Percentiles rank a stretch among this genome's conserved stretches.
These are phyloP conservation scores for Nephotettix cincticeps DNA, from an alignment of 1,140 invertebrate species.

Conservation along the genomic window DNA sequence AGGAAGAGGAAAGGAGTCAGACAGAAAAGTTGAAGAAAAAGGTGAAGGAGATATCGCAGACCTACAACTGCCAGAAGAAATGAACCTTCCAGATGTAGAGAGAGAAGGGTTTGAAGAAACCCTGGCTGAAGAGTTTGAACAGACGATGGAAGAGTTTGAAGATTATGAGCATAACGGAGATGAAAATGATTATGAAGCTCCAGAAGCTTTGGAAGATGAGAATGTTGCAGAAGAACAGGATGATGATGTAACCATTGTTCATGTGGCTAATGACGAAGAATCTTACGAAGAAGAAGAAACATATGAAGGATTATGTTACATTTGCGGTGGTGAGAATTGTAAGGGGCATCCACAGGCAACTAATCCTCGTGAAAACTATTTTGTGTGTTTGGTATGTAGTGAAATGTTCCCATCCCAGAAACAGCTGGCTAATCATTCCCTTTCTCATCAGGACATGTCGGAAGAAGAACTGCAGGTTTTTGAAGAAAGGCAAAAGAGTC, in stretches of 20 bases:
- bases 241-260: neutral
- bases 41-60: neutral
- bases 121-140: neutral
- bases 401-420: slow-evolving; percentile 28
- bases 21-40: neutral
- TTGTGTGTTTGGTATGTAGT: slow-evolving; percentile 28
- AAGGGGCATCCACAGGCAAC: neutral
- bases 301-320: neutral
- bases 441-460: neutral
- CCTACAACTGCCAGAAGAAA: neutral
- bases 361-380: neutral
- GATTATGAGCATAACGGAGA: neutral
- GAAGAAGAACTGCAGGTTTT: slow-evolving; percentile 7
- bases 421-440: slow-evolving; percentile 14
- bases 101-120: neutral
- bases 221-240: slow-evolving; percentile 4
- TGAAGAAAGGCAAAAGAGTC: slow-evolving; percentile 17
- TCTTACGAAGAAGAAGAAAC: slow-evolving; percentile 9
- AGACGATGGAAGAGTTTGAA: neutral
- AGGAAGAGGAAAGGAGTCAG: neutral
- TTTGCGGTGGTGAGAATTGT: slow-evolving; percentile 25
- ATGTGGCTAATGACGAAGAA: neutral
- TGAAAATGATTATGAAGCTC: neutral
- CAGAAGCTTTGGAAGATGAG: neutral
- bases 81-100: neutral